Percentiles rank a stretch among this genome's conserved stretches.
phyloP scores from a whole-genome alignment of 2,888 invertebrate species.

The Falcaria lacertinaria region DNA sequence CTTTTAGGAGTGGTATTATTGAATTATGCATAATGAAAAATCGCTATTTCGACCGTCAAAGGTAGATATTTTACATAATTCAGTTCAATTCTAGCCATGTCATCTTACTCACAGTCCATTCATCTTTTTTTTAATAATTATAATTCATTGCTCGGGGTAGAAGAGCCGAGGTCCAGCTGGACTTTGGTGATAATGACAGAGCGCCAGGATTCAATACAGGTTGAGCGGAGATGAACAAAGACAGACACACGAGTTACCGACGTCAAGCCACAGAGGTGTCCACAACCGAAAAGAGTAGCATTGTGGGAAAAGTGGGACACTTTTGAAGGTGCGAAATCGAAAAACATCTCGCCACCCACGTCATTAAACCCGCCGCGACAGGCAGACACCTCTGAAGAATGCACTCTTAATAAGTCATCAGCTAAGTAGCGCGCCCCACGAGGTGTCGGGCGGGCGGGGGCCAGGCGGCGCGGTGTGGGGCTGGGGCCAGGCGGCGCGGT shows the following conservation, averaged over 20 bases:
- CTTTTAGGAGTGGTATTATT: too few species aligned
- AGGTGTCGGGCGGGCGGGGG: constrained; percentile 26
- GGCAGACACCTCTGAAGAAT: constrained; percentile 78
- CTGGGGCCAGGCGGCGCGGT: constrained; percentile 17
- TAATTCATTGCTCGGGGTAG: too few species aligned
- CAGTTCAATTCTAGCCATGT: too few species aligned
- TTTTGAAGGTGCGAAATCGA: constrained; percentile 55
- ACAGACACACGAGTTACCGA: background rate
- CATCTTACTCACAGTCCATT: too few species aligned
- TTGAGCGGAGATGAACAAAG: background rate
- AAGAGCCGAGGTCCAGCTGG: too few species aligned
- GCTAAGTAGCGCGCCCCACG: constrained; percentile 67
- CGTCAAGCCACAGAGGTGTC: constrained; percentile 1
- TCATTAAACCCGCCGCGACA: constrained; percentile 72
- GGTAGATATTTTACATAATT: too few species aligned
- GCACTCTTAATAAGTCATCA: constrained; percentile 79
- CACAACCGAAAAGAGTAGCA: constrained; percentile 9
- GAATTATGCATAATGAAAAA: too few species aligned
- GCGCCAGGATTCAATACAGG: too few species aligned
- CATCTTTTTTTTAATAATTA: too few species aligned
- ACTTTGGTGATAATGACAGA: too few species aligned
- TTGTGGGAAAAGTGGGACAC: constrained; percentile 61
- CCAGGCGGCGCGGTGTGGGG: constrained; percentile 18
- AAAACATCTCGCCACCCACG: constrained; percentile 55
- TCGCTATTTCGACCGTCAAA: too few species aligned